Percentiles rank a stretch among this genome's conserved stretches.
Evolutionary conservation across 1,140 invertebrate species (phyloP).

Genomic region (Pissodes strobi): DNA sequence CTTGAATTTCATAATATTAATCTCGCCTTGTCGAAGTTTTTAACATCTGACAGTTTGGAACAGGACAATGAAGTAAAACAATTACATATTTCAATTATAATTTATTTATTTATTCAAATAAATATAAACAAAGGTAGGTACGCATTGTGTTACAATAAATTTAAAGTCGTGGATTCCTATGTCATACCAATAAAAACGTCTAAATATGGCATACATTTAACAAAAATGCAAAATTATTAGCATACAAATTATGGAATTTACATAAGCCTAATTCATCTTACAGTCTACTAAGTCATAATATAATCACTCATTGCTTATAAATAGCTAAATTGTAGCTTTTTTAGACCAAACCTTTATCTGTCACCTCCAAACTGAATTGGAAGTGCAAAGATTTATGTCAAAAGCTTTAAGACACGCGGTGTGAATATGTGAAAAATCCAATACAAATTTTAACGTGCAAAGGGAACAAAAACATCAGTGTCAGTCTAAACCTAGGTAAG

Average conservation of each 20-base stretch:
- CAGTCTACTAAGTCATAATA: constrained; percentile 18
- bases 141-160: constrained; percentile 3
- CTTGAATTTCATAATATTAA: too few relatives aligned
- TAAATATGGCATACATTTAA: constrained; percentile 36
- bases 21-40: too few relatives aligned
- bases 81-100: neutral
- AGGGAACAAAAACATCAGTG: constrained; percentile 11
- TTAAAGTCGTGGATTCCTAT: constrained; percentile 11
- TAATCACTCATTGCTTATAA: constrained; percentile 32
- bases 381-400: constrained; percentile 21
- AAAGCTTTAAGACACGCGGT: constrained; percentile 38
- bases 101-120: constrained; percentile 17
- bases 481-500: constrained; percentile 1
- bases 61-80: too few relatives aligned
- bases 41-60: too few relatives aligned
- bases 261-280: constrained; percentile 20
- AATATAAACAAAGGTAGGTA: constrained; percentile 16
- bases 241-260: constrained; percentile 6
- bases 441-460: constrained; percentile 28
- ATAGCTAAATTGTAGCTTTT: constrained; percentile 28
- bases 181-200: constrained; percentile 10
- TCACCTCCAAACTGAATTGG: constrained; percentile 2
- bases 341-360: constrained; percentile 17
- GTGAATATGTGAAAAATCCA: constrained; percentile 36
- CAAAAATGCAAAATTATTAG: constrained; percentile 10